Conservation (phyloP, 2,113 vertebrate species). For the Psophia crepitans region DNA sequence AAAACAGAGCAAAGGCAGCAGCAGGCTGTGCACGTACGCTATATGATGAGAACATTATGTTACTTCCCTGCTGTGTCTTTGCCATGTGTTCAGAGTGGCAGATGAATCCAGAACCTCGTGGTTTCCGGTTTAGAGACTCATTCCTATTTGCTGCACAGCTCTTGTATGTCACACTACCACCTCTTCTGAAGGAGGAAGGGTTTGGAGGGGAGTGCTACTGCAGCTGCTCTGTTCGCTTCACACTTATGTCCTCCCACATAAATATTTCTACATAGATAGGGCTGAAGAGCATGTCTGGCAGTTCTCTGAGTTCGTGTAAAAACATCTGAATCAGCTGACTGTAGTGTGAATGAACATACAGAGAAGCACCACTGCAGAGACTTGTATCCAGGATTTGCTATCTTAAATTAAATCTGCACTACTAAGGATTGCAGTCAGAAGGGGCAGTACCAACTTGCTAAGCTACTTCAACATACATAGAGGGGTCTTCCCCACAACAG, state of each 20-base stretch:
- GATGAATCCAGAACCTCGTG: background rate
- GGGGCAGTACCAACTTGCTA: background rate
- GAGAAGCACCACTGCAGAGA: background rate
- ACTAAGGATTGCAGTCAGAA: background rate
- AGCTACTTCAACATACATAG: background rate
- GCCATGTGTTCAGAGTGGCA: background rate
- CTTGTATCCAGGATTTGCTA: background rate
- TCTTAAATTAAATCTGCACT: background rate
- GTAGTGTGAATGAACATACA: background rate
- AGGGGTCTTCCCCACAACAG: background rate
- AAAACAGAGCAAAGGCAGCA: background rate
- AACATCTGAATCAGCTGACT: background rate
- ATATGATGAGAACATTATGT: background rate
- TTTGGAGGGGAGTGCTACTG: background rate
- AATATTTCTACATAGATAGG: background rate
- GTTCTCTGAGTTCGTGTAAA: background rate
- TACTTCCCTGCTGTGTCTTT: background rate
- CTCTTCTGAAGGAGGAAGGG: background rate
- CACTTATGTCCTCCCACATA: background rate
- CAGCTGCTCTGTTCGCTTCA: background rate
- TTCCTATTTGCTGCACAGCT: background rate
- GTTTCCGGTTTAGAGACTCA: background rate
- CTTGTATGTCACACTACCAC: background rate
- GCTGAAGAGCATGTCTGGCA: background rate
- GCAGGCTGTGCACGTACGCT: background rate